Conservation (phyloP, 2,113 vertebrate species). For the Macquaria ambigua region DNA sequence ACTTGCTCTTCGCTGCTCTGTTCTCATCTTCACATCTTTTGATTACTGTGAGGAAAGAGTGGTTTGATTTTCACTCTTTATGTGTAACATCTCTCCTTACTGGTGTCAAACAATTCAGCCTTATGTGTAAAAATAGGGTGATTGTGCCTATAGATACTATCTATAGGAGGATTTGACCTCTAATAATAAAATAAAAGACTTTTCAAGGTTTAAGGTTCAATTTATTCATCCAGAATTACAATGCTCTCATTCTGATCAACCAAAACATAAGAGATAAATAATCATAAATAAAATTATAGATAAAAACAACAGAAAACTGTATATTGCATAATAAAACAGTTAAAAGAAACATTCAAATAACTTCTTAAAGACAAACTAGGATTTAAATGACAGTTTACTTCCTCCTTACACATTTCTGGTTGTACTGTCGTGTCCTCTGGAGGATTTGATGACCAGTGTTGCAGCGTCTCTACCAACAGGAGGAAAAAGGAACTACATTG, state of each 20-base stretch:
- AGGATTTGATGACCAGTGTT: background rate
- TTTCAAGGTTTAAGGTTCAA: background rate
- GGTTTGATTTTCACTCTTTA: background rate
- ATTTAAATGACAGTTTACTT: too few relatives aligned
- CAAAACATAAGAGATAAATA: background rate
- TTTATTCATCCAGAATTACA: background rate
- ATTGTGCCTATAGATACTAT: background rate
- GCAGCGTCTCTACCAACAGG: slow-evolving; percentile 8
- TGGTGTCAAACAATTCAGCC: background rate
- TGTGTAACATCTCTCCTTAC: background rate
- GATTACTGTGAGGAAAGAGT: background rate
- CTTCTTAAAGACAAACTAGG: background rate
- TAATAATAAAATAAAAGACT: background rate
- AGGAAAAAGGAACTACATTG: background rate
- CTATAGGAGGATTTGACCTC: background rate
- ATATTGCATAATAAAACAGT: background rate
- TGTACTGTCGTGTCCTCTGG: background rate
- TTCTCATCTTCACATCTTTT: background rate
- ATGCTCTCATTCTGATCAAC: background rate
- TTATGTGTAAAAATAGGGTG: background rate
- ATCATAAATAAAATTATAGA: background rate
- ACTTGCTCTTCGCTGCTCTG: background rate
- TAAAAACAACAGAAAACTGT: background rate
- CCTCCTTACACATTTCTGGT: too few relatives aligned
- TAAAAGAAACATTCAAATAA: background rate